These are phyloP conservation scores for Acipenser transmontanus DNA, from an alignment of 2,797 vertebrate species.

Conservation along the genomic window DNA sequence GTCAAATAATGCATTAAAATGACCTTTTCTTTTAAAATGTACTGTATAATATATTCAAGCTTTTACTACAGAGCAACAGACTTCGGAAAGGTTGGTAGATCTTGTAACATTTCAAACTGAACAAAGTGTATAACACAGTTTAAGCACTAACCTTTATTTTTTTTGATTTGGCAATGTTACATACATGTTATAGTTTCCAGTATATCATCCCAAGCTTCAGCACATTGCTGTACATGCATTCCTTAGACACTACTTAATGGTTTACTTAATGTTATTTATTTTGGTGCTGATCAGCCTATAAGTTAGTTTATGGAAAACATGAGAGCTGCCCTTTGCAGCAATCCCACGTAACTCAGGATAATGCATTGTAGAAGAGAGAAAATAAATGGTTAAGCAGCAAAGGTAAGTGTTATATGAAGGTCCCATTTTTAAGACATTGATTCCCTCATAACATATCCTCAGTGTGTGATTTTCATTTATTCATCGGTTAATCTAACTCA, in stretches of 20 bases:
- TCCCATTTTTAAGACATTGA: slow-evolving; percentile 57
- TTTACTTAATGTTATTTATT: slow-evolving; percentile 2
- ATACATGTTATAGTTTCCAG: too few species aligned
- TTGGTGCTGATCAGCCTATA: slow-evolving; percentile 1
- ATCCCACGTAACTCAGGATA: background rate
- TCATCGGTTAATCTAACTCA: slow-evolving; percentile 61
- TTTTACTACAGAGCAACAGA: slow-evolving; percentile 83
- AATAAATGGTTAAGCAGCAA: slow-evolving; percentile 44
- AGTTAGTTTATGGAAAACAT: background rate
- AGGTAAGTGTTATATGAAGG: slow-evolving; percentile 84
- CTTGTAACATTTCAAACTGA: slow-evolving; percentile 54
- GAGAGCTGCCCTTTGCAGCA: background rate
- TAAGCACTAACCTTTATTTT: slow-evolving; percentile 76
- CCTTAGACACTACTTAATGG: slow-evolving; percentile 2
- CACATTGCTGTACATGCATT: too few species aligned
- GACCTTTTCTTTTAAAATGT: slow-evolving; percentile 67
- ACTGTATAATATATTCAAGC: slow-evolving; percentile 69
- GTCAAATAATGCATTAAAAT: slow-evolving; percentile 42
- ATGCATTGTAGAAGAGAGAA: background rate
- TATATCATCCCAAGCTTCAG: too few species aligned
- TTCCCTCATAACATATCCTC: slow-evolving; percentile 65
- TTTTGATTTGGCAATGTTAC: slow-evolving; percentile 72
- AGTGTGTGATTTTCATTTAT: slow-evolving; percentile 53
- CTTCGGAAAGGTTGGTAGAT: slow-evolving; percentile 81
- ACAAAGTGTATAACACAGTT: slow-evolving; percentile 27